Conservation (phyloP, 2,113 vertebrate species). For the Arvicanthis niloticus region DNA sequence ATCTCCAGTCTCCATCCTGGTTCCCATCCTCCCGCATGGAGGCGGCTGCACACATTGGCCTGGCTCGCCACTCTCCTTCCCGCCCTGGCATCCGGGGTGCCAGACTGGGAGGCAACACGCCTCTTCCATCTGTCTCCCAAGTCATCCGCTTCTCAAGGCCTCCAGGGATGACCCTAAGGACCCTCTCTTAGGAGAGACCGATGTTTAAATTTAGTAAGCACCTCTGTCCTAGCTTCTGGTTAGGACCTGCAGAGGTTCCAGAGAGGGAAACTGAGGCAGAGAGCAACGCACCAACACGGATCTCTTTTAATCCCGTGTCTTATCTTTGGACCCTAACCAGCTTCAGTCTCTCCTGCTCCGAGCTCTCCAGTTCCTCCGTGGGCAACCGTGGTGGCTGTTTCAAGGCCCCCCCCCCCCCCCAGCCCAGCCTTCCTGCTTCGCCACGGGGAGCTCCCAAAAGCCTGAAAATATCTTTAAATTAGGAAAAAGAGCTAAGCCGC, state of each 20-base stretch:
- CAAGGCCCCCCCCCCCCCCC: slow-evolving; percentile 46
- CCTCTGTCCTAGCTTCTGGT: neutral
- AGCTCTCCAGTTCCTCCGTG: neutral
- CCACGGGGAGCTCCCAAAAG: slow-evolving; percentile 75
- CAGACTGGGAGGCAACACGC: neutral
- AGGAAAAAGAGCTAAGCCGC: slow-evolving; percentile 81
- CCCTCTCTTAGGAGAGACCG: neutral
- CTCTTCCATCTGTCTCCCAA: neutral
- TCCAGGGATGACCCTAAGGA: neutral
- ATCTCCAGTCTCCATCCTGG: neutral
- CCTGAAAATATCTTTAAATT: slow-evolving; percentile 83
- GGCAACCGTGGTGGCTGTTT: slow-evolving; percentile 57
- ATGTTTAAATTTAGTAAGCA: neutral
- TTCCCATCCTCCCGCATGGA: neutral
- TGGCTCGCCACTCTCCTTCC: slow-evolving; percentile 2
- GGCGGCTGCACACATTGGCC: slow-evolving; percentile 25
- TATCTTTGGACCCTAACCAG: neutral
- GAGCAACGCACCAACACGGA: neutral
- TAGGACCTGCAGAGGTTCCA: neutral
- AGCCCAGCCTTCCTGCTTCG: slow-evolving; percentile 71
- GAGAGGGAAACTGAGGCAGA: slow-evolving; percentile 36
- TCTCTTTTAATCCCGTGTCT: neutral
- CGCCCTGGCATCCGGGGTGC: slow-evolving; percentile 22
- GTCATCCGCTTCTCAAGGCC: neutral
- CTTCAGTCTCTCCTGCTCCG: neutral